Conservation (phyloP, 2,888 invertebrate species). For the Chrysotoxum bicinctum region DNA sequence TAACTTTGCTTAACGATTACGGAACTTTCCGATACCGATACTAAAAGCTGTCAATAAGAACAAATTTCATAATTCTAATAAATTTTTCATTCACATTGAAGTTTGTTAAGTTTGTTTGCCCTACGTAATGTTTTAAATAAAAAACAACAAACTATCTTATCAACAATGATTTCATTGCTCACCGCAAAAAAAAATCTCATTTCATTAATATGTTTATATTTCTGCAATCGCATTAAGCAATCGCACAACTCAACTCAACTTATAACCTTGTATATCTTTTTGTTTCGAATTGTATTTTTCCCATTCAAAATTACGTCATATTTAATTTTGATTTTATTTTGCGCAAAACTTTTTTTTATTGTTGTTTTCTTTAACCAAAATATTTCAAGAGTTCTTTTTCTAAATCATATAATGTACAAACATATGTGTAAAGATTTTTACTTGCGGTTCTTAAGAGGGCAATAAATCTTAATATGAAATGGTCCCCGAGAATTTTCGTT, state of each 20-base stretch:
- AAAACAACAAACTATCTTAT: neutral
- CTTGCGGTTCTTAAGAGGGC: too few species aligned
- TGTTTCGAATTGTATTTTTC: neutral
- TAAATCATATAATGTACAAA: too few species aligned
- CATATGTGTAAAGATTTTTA: too few species aligned
- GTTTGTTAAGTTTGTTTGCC: neutral
- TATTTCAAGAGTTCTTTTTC: too few species aligned
- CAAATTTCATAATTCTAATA: too few species aligned
- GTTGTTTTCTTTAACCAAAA: neutral
- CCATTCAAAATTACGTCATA: neutral
- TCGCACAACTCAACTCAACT: neutral
- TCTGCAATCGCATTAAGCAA: slow-evolving; percentile 7
- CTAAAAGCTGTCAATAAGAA: too few species aligned
- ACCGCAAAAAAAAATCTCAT: neutral
- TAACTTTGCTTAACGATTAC: too few species aligned
- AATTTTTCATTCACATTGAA: too few species aligned
- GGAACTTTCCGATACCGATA: too few species aligned
- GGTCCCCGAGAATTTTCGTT: too few species aligned
- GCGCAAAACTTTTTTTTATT: neutral
- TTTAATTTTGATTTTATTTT: neutral
- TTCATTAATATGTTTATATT: neutral
- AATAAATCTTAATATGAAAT: too few species aligned
- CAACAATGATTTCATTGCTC: neutral
- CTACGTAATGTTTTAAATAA: neutral
- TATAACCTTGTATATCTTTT: neutral